Percentiles rank a stretch among this genome's conserved stretches.
These are phyloP conservation scores for Microcebus ravelobensis DNA, from an alignment of 2,113 vertebrate species.

Conservation along the genomic window DNA sequence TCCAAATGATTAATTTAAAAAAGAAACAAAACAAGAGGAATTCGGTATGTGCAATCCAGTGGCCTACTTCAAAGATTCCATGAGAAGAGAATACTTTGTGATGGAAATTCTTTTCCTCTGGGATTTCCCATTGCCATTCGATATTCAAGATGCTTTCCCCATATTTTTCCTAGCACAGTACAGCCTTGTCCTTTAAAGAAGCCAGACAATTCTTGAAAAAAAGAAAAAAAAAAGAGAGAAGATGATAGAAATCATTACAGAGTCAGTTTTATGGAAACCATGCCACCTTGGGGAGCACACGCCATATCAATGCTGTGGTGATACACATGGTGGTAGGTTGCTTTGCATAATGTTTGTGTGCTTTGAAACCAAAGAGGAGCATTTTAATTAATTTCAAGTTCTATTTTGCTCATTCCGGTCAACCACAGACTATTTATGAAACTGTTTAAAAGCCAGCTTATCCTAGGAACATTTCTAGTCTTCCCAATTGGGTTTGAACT, in stretches of 20 bases:
- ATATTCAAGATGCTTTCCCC: constrained; percentile 80
- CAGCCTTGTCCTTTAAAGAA: constrained; percentile 59
- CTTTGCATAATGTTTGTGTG: constrained; percentile 49
- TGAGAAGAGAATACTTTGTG: constrained; percentile 84
- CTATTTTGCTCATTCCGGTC: constrained; percentile 50
- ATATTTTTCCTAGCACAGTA: constrained; percentile 78
- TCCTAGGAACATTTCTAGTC: neutral
- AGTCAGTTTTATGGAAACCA: constrained; percentile 57
- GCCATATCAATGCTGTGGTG: neutral
- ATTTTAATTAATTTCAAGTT: constrained; percentile 66
- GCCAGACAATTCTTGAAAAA: constrained; percentile 72
- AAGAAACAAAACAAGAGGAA: constrained; percentile 83
- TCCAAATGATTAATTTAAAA: constrained; percentile 87
- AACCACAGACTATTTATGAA: constrained; percentile 39
- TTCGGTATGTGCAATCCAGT: constrained; percentile 79
- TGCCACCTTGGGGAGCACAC: constrained; percentile 40
- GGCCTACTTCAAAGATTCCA: constrained; percentile 85
- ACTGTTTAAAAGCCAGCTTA: constrained; percentile 32
- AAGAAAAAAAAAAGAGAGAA: neutral
- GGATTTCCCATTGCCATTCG: constrained; percentile 78
- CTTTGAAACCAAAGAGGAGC: constrained; percentile 41
- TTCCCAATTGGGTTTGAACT: constrained; percentile 23
- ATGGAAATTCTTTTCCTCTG: constrained; percentile 85
- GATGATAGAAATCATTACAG: constrained; percentile 70
- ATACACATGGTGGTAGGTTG: neutral